Evolutionary conservation across 2,113 vertebrate genomes (phyloP), one percentile per base, ranked within the genome.

Genomic region (Vanacampus margaritifer): DNA sequence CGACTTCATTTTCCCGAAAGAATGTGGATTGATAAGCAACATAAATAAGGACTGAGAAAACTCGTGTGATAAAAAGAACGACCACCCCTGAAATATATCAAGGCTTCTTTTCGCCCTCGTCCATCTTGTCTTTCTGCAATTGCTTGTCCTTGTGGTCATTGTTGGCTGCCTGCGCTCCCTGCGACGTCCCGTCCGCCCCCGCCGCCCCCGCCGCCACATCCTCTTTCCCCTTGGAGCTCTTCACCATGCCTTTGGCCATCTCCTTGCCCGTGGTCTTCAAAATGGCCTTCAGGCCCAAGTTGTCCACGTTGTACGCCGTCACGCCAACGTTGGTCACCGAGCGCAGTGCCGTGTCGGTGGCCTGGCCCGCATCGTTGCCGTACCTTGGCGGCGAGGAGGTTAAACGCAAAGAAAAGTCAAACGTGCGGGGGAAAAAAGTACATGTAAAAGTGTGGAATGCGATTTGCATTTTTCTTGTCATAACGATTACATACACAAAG

Each of bases 301-400:
- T 89, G 73, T 98, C 93, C 56, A 98, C 86, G 78, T 95, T 96
- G 87, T 94, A 90, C 1, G 94, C 94, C 17, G 95, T 79, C 68
- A 95, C 24, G 2, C 94, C 95, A 64, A 96, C 81, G 56, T 95
- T 95, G 86, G 92, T 78, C 41, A 92, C 93, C 72, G 96, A 98
- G 72, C 90, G 87, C 69, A 98, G 50, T 10, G 90, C 95, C 0
- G 92, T 82, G 63, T 95, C 90, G 16, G 95, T 94, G 63, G 95
- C 96, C 26, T 90, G 80, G 23, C 95, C 93, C 6, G 94, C 92
- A 11, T 93, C 90, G 0, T 92, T 80, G 6, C 95, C 95, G 0
- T 97, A 98, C 92, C 96, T 98, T 91, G 57, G 80, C 79, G 85
- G 84, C 54, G 35, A 36, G 32, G 28, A 35, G 57, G 32, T 36